These are phyloP conservation scores for Scaptomyza parva DNA, from an alignment of 2,888 invertebrate genomes.

Conservation along the genomic window DNA sequence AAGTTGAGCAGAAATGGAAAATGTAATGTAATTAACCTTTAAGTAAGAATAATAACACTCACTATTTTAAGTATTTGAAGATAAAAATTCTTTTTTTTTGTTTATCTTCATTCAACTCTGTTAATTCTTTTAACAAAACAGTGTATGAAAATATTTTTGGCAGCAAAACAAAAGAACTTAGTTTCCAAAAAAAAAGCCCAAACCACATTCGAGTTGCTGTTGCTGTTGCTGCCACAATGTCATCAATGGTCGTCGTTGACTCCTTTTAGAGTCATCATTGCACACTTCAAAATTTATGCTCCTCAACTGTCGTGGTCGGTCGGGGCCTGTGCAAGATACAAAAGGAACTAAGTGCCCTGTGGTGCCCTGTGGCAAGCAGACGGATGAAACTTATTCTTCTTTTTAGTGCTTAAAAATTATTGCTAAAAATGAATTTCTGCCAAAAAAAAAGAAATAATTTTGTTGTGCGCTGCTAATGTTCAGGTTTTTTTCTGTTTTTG, in stretches of 20 bases:
- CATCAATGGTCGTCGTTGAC: conserved; percentile 17
- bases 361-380: conserved; percentile 9
- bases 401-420: conserved; percentile 21
- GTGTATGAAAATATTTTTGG: conserved; percentile 1
- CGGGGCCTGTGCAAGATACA: neutral
- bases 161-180: conserved; percentile 4
- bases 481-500: conserved; percentile 6
- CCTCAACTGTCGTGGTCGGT: conserved; percentile 21
- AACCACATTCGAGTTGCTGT: conserved; percentile 7
- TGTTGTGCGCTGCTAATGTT: conserved; percentile 12
- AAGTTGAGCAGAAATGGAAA: neutral
- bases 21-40: no score
- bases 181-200: no score
- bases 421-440: conserved; percentile 34
- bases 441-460: neutral
- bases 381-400: neutral
- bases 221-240: conserved; percentile 19
- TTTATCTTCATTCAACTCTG: no score
- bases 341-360: conserved; percentile 6
- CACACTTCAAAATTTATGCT: conserved; percentile 56
- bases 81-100: no score
- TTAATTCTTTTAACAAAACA: neutral
- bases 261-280: conserved; percentile 27
- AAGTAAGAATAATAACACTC: no score
- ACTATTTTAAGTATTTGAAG: no score